Evolutionary conservation across 2,888 invertebrate species (phyloP), one percentile per base, ranked within the genome.

Genomic region (Lissocephala sabroskyi): DNA sequence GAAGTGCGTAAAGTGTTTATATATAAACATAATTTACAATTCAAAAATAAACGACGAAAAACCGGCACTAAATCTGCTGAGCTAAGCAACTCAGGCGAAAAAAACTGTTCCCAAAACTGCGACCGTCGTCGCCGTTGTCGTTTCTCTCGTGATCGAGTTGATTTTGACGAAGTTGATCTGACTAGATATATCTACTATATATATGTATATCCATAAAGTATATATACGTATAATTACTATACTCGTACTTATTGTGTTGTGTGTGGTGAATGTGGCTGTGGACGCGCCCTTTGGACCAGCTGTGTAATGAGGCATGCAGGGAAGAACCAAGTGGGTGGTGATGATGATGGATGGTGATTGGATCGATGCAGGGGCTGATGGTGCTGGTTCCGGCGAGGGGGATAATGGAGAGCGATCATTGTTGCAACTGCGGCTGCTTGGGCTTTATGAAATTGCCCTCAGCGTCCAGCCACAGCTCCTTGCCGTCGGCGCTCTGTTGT

Each of bases 361-460:
- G 23, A 23, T 23, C 3, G 23, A 23, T 23, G 7, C n/a, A n/a
- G n/a, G n/a, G 23, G 7, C 7, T 5, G 23, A 23, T 23, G 23
- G 23, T 23, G 23, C 7, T 23, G 23, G 23, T 23, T 3, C 7
- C 35, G 35, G 13, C 41, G 16, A 30, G 33, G 58, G 65, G 65
- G 62, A 62, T 62, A 62, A 56, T 59, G 59, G 65, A 45, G n/a
- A 55, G 55, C 62, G 56, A 14, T 18, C 37, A 58, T 52, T 41
- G 23, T 36, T 13, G 26, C n/a, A 39, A 41, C 16, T 30, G 23
- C 13, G 26, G 29, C 14, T 43, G 56, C 61, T 71, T 78, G 40
- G 80, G 76, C 57, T 81, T 82, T 41, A 81, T 80, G 58, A 81
- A 81, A 55, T 81, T 81, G 59, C 82, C 81, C 62, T 81, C 81